Percentiles rank a stretch among this genome's conserved stretches.
Conservation (phyloP, 2,797 vertebrate genomes). For the Enteromius anoplus region DNA sequence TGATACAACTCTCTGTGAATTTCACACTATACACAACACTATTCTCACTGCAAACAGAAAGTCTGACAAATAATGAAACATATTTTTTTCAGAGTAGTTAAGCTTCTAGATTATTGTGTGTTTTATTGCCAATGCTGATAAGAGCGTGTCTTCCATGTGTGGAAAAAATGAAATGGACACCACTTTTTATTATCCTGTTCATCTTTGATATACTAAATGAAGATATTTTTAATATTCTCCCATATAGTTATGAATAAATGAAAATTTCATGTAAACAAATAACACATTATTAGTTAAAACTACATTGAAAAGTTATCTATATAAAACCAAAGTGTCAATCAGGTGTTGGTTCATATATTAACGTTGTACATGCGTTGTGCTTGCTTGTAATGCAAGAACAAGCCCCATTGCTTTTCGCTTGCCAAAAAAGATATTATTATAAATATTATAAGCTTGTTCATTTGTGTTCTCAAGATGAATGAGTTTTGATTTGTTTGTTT, state of each 20-base stretch:
- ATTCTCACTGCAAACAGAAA: not conserved
- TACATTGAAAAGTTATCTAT: not conserved
- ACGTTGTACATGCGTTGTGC: not conserved
- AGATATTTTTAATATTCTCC: not conserved
- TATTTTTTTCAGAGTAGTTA: not conserved
- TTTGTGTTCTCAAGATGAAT: not conserved
- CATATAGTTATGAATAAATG: not conserved
- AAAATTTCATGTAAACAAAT: not conserved
- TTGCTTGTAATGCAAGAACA: not conserved
- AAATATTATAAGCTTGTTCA: not conserved
- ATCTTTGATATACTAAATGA: not conserved
- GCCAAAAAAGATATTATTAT: not conserved
- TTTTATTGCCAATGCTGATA: not conserved
- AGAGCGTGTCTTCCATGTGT: not conserved
- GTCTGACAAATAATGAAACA: not conserved
- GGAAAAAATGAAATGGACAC: not conserved
- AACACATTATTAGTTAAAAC: not conserved
- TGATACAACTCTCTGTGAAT: not conserved
- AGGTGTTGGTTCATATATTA: not conserved
- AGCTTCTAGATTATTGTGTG: not conserved
- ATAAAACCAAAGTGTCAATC: not conserved
- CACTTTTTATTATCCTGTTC: not conserved
- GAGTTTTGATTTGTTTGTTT: not conserved
- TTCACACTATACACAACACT: too few species aligned
- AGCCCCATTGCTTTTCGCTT: not conserved